Percentiles rank a stretch among this genome's conserved stretches.
Conservation (phyloP, 2,888 invertebrate species). For the Amphipyra tragopoginis region DNA sequence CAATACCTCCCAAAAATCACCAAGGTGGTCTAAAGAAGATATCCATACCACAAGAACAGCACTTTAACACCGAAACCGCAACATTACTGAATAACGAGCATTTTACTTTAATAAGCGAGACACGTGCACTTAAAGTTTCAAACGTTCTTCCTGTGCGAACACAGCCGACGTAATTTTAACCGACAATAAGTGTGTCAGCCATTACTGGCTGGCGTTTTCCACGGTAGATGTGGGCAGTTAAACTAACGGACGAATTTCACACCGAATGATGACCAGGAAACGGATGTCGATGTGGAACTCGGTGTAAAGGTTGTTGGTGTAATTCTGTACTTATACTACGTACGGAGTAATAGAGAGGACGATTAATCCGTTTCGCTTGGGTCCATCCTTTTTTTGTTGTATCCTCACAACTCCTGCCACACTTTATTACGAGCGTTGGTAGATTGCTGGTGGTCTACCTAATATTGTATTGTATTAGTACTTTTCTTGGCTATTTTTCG, state of each 20-base stretch:
- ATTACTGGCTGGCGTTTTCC: constrained; percentile 38
- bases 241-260: constrained; percentile 60
- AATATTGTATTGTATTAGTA: too few species aligned
- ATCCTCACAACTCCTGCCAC: too few species aligned
- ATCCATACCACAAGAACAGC: constrained; percentile 10
- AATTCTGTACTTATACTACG: constrained; percentile 1
- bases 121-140: constrained; percentile 38
- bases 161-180: constrained; percentile 46
- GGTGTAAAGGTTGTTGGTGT: constrained; percentile 1
- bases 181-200: constrained; percentile 46
- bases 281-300: constrained; percentile 46
- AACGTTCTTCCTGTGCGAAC: constrained; percentile 43
- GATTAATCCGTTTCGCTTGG: too few species aligned
- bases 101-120: constrained; percentile 43
- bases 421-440: too few species aligned
- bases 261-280: constrained; percentile 52
- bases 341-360: not conserved
- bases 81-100: constrained; percentile 41
- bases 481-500: too few species aligned
- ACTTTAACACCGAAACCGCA: constrained; percentile 36
- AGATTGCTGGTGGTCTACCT: too few species aligned
- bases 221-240: constrained; percentile 38
- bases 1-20: constrained; percentile 10
- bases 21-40: constrained; percentile 38
- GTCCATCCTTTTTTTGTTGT: too few species aligned